Evolutionary conservation across 1,140 invertebrate genomes (phyloP), one percentile per base, ranked within the genome.

Genomic region (Drosophila santomea): DNA sequence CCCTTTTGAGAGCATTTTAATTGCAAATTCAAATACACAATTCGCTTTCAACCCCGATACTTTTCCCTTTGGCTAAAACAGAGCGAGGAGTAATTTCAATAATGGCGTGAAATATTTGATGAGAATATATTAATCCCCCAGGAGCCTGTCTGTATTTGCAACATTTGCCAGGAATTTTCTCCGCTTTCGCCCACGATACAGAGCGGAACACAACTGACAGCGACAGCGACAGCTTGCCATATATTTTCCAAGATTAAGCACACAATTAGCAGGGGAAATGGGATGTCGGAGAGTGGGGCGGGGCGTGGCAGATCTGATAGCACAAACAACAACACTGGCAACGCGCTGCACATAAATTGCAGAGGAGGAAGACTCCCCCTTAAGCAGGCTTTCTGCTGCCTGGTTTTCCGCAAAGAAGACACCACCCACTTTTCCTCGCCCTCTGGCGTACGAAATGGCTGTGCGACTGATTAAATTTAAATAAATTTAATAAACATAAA

Each of bases 401-500:
- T 28, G 64, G 25, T 32, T 58, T 25, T 50, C 55, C 39, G 44
- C 58, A 36, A 52, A 52, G 32, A 3, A 52, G 32, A 55, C 58
- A 17, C 36, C 60, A 20, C 25, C 60, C 54, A 57, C 60, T 63
- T 32, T 10, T 15, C 38, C 43, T 11, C 15, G 23, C 28, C 43
- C 48, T 51, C 48, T 15, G 48, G 48, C 48, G 28, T 15, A 51
- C 28, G 48, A 51, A 51, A 51, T 20, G 45, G 60, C 50, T 47
- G 58, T 57, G 88, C 64, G 78, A 68, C 86, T 90, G 86, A 90
- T 90, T 90, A 90, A 90, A 90, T 90, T 90, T 90, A 90, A 90
- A 90, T 90, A 90, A 90, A 90, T 90, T 91, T 90, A 90, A 90
- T 90, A 90, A 90, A 90, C 86, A 90, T 90, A 90, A 90, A 90